These are phyloP conservation scores for Tragulus kanchil DNA, from an alignment of 2,113 vertebrate species.

Conservation along the genomic window DNA sequence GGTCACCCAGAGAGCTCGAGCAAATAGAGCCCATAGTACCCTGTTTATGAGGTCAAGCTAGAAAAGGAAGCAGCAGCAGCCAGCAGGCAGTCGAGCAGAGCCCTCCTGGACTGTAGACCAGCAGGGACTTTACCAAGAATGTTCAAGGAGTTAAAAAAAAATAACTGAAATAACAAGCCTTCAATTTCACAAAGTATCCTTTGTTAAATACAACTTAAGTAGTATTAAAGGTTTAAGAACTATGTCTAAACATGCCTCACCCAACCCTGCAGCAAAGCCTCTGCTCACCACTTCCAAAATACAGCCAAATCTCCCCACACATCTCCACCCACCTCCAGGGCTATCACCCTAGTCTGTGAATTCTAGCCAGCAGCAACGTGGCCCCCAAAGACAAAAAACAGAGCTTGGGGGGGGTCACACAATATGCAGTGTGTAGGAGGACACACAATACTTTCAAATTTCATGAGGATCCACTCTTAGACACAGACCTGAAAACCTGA, in stretches of 20 bases:
- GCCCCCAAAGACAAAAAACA: neutral
- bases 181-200: neutral
- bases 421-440: neutral
- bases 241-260: neutral
- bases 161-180: neutral
- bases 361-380: neutral
- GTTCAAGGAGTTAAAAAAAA: neutral
- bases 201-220: neutral
- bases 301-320: neutral
- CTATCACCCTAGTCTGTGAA: neutral
- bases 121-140: neutral
- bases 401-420: no score
- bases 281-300: neutral
- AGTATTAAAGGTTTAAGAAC: neutral
- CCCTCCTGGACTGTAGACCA: neutral
- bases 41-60: neutral
- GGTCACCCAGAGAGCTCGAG: neutral
- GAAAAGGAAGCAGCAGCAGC: neutral
- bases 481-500: neutral
- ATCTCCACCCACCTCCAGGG: neutral
- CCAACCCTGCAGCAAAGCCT: neutral
- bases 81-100: neutral
- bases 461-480: neutral
- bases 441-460: neutral
- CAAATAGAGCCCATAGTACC: rapidly evolving